Evolutionary conservation across 2,888 invertebrate species (phyloP).

Genomic region (Serrognathus titanus): DNA sequence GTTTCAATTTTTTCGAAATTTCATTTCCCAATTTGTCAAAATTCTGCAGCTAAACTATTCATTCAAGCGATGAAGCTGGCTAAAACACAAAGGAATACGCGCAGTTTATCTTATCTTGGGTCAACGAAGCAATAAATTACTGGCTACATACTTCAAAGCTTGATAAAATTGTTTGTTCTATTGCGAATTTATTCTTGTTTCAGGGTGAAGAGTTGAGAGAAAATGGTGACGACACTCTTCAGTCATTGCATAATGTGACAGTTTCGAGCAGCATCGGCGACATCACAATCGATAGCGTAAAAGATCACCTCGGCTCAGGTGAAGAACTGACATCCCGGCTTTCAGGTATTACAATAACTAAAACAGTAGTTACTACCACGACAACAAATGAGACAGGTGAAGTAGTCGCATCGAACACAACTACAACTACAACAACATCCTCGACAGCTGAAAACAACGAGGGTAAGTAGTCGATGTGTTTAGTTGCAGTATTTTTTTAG

Average conservation of each 20-base stretch:
- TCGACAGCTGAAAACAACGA: constrained; percentile 50
- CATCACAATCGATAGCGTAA: constrained; percentile 92
- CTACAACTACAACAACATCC: constrained; percentile 36
- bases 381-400: constrained; percentile 48
- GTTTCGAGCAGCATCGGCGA: constrained; percentile 70
- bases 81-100: neutral
- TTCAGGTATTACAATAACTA: constrained; percentile 54
- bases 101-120: constrained; percentile 11
- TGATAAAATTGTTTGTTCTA: neutral
- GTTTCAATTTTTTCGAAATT: too few species aligned
- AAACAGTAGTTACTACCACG: constrained; percentile 58
- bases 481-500: neutral
- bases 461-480: constrained; percentile 50
- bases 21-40: too few species aligned
- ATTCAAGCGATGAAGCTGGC: too few species aligned
- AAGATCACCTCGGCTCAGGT: constrained; percentile 68
- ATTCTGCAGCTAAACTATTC: too few species aligned
- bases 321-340: constrained; percentile 45
- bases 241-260: constrained; percentile 46
- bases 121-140: constrained; percentile 2
- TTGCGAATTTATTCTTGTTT: constrained; percentile 21
- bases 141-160: neutral
- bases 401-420: constrained; percentile 48
- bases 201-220: constrained; percentile 42
- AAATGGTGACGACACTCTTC: constrained; percentile 53